phyloP scores from a whole-genome alignment of 2,888 invertebrate genomes.

The Nysson spinosus region DNA sequence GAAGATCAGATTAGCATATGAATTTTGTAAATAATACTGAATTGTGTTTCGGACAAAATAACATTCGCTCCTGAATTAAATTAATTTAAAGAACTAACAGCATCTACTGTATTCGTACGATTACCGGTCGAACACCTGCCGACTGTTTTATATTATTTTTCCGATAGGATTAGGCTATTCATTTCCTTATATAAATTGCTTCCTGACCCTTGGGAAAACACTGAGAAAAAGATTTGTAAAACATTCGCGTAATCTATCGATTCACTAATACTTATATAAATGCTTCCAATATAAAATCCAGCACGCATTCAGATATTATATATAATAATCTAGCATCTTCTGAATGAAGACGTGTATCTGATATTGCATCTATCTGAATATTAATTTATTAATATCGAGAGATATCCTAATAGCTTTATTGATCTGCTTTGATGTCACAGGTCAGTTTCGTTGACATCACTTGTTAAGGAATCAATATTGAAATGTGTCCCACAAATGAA shows the following conservation, averaged over 20 bases:
- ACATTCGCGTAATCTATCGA: neutral
- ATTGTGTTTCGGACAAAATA: no score
- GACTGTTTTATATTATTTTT: conserved; percentile 50
- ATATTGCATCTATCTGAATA: no score
- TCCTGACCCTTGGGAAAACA: conserved; percentile 55
- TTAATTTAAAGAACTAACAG: conserved; percentile 30
- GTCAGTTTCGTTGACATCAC: conserved; percentile 55
- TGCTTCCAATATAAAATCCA: no score
- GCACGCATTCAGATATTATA: no score
- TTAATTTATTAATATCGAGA: conserved; percentile 20
- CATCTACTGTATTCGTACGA: conserved; percentile 16
- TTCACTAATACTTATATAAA: neutral
- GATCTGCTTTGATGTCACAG: conserved; percentile 52
- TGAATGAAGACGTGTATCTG: no score
- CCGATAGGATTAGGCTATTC: conserved; percentile 61
- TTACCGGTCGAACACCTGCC: conserved; percentile 19
- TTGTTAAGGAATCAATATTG: conserved; percentile 28
- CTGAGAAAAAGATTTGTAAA: conserved; percentile 25
- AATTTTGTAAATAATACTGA: no score
- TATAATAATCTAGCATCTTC: no score
- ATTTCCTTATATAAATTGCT: conserved; percentile 70
- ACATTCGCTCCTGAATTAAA: no score
- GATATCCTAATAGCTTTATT: conserved; percentile 31
- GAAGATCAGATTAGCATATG: no score
- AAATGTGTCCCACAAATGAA: conserved; percentile 37